A percentile compares a stretch with the other conserved stretches of the same genome.
These are phyloP conservation scores for Prochilodus magdalenae DNA, from an alignment of 2,113 vertebrate genomes.

Conservation along the genomic window DNA sequence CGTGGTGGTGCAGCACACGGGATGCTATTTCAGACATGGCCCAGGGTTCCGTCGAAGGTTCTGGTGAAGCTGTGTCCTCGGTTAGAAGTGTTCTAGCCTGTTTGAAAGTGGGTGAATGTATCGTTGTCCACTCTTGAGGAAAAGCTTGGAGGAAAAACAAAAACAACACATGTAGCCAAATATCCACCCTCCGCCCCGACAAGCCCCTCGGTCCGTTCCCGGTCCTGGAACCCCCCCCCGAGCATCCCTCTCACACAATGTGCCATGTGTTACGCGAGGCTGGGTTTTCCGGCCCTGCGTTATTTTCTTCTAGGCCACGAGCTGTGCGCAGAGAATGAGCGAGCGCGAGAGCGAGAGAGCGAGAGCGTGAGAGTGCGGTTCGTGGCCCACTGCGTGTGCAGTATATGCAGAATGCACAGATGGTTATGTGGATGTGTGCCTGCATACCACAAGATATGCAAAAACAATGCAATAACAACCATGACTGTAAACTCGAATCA, in stretches of 20 bases:
- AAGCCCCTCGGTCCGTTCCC: slow-evolving; percentile 21
- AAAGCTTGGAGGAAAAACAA: slow-evolving; percentile 39
- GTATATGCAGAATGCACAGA: slow-evolving; percentile 68
- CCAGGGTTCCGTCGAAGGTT: neutral
- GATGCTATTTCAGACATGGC: neutral
- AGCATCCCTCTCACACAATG: slow-evolving; percentile 18
- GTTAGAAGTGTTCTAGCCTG: slow-evolving; percentile 26
- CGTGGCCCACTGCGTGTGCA: slow-evolving; percentile 42
- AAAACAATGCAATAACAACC: slow-evolving; percentile 99
- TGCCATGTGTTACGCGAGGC: slow-evolving; percentile 52
- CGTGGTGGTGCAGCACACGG: neutral
- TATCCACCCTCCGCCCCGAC: slow-evolving; percentile 30
- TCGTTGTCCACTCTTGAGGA: slow-evolving; percentile 32
- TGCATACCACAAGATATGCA: slow-evolving; percentile 99
- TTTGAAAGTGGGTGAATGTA: slow-evolving; percentile 29
- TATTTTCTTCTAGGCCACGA: slow-evolving; percentile 47
- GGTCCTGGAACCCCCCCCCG: neutral
- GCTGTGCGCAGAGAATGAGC: slow-evolving; percentile 34
- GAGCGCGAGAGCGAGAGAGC: slow-evolving; percentile 43
- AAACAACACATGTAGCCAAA: slow-evolving; percentile 46
- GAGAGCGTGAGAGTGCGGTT: slow-evolving; percentile 37
- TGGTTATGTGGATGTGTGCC: slow-evolving; percentile 65
- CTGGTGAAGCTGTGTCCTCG: neutral
- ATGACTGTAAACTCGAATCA: slow-evolving; percentile 77
- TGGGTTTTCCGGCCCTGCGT: slow-evolving; percentile 14